Evolutionary conservation across 2,888 invertebrate genomes (phyloP).

Genomic region (Eremobia ochroleuca): DNA sequence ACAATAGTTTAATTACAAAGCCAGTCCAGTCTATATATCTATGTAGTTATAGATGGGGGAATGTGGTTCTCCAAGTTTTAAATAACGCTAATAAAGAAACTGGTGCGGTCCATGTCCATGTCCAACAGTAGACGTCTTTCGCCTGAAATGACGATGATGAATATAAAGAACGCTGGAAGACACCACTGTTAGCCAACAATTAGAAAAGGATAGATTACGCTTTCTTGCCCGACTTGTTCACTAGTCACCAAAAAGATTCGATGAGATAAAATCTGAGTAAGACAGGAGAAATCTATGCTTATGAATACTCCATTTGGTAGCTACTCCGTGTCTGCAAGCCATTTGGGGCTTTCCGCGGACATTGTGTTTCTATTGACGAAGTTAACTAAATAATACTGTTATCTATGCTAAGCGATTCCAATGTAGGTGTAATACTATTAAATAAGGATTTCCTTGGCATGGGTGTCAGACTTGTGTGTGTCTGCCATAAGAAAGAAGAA

Average conservation of each 20-base stretch:
- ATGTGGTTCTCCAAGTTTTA: not conserved
- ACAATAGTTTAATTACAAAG: not conserved
- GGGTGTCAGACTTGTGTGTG: not conserved
- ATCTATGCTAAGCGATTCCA: conserved; percentile 43
- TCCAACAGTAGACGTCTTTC: not conserved
- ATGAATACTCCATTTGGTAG: conserved; percentile 27
- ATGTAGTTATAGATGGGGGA: too few relatives aligned
- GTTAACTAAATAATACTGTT: conserved; percentile 56
- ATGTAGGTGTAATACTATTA: conserved; percentile 12
- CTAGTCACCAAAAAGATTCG: not conserved
- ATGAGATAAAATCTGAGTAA: not conserved
- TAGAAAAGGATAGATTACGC: not conserved
- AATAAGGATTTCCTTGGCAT: conserved; percentile 10
- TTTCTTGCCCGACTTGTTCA: not conserved
- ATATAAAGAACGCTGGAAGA: not conserved
- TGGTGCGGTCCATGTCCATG: too few relatives aligned
- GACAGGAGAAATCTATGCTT: too few relatives aligned
- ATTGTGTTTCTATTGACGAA: conserved; percentile 63
- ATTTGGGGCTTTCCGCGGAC: conserved; percentile 63
- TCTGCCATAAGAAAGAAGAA: not conserved
- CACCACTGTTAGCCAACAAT: not conserved
- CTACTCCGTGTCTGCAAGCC: conserved; percentile 40
- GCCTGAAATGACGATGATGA: not conserved
- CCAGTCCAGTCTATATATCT: not conserved
- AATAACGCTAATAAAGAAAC: not conserved